Evolutionary conservation across 2,797 vertebrate species (phyloP), one percentile per base, ranked within the genome.

Genomic region (Gymnothorax javanicus): DNA sequence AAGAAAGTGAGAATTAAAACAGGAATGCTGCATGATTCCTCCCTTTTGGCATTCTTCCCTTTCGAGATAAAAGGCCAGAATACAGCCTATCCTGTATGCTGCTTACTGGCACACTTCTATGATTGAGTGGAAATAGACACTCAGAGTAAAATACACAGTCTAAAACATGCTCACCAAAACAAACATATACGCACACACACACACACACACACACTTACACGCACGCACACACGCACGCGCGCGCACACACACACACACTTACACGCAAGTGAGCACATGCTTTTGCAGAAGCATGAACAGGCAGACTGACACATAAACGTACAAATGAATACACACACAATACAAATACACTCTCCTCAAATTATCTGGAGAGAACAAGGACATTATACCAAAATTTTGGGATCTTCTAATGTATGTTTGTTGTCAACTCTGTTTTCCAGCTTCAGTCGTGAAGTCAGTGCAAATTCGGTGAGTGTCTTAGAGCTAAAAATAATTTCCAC

Each of bases 141-240:
- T 20, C 27, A 8, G 27, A 23, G 7, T 27, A 7, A 71, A 89
- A 89, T 85, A 89, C 27, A 85, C 62, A 85, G n/a, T 86, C 71
- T 6, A 56, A 43, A 15, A 52, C 17, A 64, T 4, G 23, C 25
- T 20, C 60, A 12, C 60, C 15, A 52, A 11, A 64, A 58, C 73
- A 33, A 52, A 60, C 25, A 59, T 20, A 13, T 11, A 62, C 1
- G 27, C n/a, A 7, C 89, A 92, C 86, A 92, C 90, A 92, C 86
- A 92, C 88, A 91, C 4, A 25, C 89, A 91, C 90, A 93, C 91
- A 91, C 64, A 69, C n/a, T 2, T n/a, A 71, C 59, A 58, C 15
- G 83, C n/a, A 52, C 69, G 23, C 13, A 54, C 82, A 50, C 60
- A 17, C 85, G 54, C 23, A 11, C 52, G 54, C 52, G 50, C 52